Evolutionary conservation across 2,797 vertebrate species (phyloP), one percentile per base, ranked within the genome.

Genomic region (Fratercula arctica): DNA sequence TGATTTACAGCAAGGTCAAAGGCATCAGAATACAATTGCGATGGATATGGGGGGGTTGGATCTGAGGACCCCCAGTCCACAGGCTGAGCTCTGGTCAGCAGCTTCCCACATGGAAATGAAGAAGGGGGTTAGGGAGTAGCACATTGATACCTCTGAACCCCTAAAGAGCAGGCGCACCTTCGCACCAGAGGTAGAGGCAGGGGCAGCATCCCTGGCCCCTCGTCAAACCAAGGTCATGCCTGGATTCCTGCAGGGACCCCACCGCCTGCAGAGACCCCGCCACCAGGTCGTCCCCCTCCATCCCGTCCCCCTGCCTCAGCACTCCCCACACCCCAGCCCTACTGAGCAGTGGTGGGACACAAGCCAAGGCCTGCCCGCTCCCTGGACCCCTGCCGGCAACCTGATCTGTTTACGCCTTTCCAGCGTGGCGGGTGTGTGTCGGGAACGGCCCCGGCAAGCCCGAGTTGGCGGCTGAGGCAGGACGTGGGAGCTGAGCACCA

Each of bases 281-380:
- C 25, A 8, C 60, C 67, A 39, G 61, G 57, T 45, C 8, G 4
- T 29, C 17, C 56, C 63, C 64, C 78, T 66, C 66, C 72, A 84
- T 16, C 46, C 61, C 24, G 35, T 41, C 41, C 43, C 26, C 37
- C 57, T 39, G 66, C 81, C 74, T 37, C 8, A 3, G 84, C 0
- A 2, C 66, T 93, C 66, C 68, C 61, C 74, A 24, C 85, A 64
- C 20, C 69, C 83, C 28, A 0, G 29, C 70, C 28, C 4, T 3
- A 57, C 4, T 0, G 12, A 72, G 84, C 5, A 0, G 59, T 7
- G 53, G 48, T 85, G 94, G 97, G 96, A 89, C 35, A 28, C 96
- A 96, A 96, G 96, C 96, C 93, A 96, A 95, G 93, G 84, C 97
- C 90, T 97, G 97, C 94, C 96, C 21, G 15, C 60, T 91, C 57